These are phyloP conservation scores for Eurois occulta DNA, from an alignment of 2,888 invertebrate genomes.

Conservation along the genomic window DNA sequence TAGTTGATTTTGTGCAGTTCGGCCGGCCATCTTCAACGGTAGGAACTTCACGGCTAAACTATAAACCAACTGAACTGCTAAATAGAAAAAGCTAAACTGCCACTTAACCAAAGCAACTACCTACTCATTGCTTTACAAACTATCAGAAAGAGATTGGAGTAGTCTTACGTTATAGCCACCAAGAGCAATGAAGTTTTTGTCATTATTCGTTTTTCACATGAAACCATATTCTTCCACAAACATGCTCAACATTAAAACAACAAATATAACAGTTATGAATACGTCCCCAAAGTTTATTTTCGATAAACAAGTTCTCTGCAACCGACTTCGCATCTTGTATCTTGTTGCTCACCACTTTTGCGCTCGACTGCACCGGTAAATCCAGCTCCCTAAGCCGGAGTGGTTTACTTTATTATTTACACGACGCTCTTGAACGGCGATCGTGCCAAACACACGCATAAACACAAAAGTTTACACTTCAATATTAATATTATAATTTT, in stretches of 20 bases:
- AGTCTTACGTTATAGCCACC: neutral
- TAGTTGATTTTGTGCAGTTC: neutral
- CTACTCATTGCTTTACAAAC: neutral
- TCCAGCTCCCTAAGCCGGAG: conserved; percentile 77
- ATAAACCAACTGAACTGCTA: neutral
- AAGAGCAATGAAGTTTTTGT: conserved; percentile 8
- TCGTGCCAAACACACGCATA: conserved; percentile 61
- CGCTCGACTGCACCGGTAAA: conserved; percentile 80
- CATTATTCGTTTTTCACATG: conserved; percentile 40
- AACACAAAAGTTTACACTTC: conserved; percentile 44
- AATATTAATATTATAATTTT: conserved; percentile 18
- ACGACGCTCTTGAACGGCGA: conserved; percentile 68
- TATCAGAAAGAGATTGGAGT: neutral
- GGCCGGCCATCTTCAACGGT: neutral
- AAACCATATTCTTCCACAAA: conserved; percentile 15
- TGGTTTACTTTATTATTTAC: conserved; percentile 78
- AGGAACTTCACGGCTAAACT: neutral
- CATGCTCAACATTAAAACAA: neutral
- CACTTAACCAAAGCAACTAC: neutral
- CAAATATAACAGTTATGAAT: conserved; percentile 26
- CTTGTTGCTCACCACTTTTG: conserved; percentile 66
- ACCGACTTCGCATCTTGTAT: conserved; percentile 18
- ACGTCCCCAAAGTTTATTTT: conserved; percentile 10
- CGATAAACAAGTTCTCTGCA: conserved; percentile 10
- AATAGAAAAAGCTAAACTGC: neutral